These are phyloP conservation scores for Elaphurus davidianus DNA, from an alignment of 2,113 vertebrate species.

Conservation along the genomic window DNA sequence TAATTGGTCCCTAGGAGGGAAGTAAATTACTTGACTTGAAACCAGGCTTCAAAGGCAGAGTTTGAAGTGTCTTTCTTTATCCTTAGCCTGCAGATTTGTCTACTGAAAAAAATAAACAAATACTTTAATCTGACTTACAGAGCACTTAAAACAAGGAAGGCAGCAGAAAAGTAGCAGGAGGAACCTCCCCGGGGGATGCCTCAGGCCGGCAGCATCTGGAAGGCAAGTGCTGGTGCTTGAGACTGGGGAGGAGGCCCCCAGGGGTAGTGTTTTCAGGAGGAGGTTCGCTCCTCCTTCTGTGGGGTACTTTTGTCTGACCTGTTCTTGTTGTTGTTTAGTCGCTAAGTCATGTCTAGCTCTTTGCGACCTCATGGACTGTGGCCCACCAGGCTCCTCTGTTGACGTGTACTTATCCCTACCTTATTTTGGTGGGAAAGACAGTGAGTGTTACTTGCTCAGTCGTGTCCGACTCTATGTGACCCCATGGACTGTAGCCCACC, in stretches of 20 bases:
- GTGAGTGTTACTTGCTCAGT: background rate
- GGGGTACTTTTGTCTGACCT: background rate
- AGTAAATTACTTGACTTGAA: constrained; percentile 72
- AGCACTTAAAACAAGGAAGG: constrained; percentile 78
- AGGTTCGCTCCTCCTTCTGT: fast-evolving
- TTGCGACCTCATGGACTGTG: no score
- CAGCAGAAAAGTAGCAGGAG: constrained; percentile 61
- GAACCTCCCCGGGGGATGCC: constrained; percentile 33
- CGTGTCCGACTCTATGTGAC: fast-evolving
- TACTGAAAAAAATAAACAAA: constrained; percentile 75
- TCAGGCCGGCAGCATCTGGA: background rate
- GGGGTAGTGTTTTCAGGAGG: background rate
- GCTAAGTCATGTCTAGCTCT: background rate
- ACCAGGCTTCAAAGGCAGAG: constrained; percentile 66
- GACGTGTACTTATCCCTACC: background rate
- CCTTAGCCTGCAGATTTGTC: constrained; percentile 55
- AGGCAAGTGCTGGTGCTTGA: background rate
- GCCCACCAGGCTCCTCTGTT: background rate
- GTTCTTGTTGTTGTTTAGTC: background rate
- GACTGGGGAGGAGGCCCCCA: background rate
- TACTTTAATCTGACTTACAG: constrained; percentile 77
- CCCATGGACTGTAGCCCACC: fast-evolving
- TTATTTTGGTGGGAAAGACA: background rate
- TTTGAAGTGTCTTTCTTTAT: constrained; percentile 41
- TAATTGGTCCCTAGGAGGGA: constrained; percentile 74